Evolutionary conservation across 2,113 vertebrate species (phyloP).

Genomic region (Dendrocopos noguchii): DNA sequence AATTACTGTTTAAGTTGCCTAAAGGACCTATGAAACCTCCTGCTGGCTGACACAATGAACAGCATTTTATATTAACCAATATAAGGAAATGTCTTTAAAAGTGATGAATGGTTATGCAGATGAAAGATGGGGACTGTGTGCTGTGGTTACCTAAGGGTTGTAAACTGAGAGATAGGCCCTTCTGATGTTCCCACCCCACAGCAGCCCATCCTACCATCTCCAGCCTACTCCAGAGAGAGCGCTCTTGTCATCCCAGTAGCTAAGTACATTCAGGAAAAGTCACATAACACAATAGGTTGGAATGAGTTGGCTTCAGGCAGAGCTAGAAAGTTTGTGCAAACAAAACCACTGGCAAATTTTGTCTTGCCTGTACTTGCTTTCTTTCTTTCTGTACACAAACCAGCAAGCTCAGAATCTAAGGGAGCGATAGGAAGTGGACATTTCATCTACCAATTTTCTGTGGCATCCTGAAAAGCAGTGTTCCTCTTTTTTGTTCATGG

Average conservation of each 20-base stretch:
- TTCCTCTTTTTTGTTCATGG: background rate
- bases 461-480: background rate
- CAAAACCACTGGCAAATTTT: background rate
- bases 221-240: background rate
- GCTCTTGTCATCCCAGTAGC: background rate
- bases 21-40: constrained; percentile 71
- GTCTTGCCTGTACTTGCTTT: no score
- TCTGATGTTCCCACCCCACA: background rate
- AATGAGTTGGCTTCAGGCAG: background rate
- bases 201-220: background rate
- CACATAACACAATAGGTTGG: background rate
- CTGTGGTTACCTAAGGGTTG: background rate
- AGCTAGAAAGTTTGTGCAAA: background rate
- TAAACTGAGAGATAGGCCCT: rapidly evolving
- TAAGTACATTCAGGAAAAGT: background rate
- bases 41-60: constrained; percentile 68
- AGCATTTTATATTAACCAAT: constrained; percentile 67
- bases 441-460: background rate
- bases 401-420: background rate
- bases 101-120: constrained; percentile 61
- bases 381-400: background rate
- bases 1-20: constrained; percentile 75
- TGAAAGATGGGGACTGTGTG: background rate
- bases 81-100: constrained; percentile 53
- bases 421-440: background rate